Evolutionary conservation across 2,797 vertebrate genomes (phyloP).

Genomic region (Chaenodraco wilsoni): DNA sequence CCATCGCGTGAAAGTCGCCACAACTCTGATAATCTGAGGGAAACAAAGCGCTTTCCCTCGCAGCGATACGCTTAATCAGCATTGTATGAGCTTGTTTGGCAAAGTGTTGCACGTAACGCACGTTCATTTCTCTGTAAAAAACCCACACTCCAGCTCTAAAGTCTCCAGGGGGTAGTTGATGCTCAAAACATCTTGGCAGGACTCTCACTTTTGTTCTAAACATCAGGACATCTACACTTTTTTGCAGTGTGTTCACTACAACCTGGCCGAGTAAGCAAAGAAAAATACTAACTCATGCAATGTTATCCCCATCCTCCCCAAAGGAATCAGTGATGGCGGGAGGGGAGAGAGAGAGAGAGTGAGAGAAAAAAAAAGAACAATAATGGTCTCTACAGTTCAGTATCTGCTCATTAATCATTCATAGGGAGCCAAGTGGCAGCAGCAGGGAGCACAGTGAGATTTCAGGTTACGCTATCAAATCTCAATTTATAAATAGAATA

Average conservation of each 20-base stretch:
- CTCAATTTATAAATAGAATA: constrained; percentile 86
- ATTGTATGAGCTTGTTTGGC: too few relatives aligned
- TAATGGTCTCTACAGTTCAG: constrained; percentile 82
- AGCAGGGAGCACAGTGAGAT: constrained; percentile 79
- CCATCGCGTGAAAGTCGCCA: too few relatives aligned
- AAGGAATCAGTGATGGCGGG: constrained; percentile 58
- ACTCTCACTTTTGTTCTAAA: constrained; percentile 17
- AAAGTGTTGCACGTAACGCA: too few relatives aligned
- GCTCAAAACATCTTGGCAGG: constrained; percentile 6
- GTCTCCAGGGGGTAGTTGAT: background rate
- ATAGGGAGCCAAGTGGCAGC: constrained; percentile 81
- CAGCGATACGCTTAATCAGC: too few relatives aligned
- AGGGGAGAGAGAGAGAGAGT: background rate
- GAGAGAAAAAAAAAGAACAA: constrained; percentile 61
- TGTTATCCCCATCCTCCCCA: constrained; percentile 63
- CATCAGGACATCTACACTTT: constrained; percentile 5
- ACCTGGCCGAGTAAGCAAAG: constrained; percentile 51
- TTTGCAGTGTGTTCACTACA: constrained; percentile 28
- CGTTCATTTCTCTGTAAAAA: too few relatives aligned
- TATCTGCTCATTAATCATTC: constrained; percentile 87
- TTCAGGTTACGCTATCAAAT: constrained; percentile 85
- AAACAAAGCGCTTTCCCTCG: too few relatives aligned
- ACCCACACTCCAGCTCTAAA: background rate
- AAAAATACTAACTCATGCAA: constrained; percentile 64
- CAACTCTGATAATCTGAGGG: too few relatives aligned